These are phyloP conservation scores for Camelus dromedarius DNA, from an alignment of 2,113 vertebrate species.

Conservation along the genomic window DNA sequence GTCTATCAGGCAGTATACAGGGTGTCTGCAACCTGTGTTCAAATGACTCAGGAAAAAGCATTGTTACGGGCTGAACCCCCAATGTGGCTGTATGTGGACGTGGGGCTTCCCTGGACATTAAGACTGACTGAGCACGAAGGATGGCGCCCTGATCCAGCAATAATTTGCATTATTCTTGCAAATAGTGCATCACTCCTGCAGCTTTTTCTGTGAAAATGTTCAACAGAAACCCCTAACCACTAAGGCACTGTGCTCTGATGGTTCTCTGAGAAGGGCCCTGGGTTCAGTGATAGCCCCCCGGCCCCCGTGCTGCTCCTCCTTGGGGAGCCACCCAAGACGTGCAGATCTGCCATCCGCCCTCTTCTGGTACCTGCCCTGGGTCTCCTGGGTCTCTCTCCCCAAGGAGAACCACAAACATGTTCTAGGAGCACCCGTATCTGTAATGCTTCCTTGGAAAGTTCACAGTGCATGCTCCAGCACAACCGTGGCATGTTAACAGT, in stretches of 20 bases:
- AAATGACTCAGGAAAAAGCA: neutral
- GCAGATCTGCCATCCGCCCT: neutral
- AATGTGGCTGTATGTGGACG: neutral
- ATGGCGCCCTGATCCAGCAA: too few relatives aligned
- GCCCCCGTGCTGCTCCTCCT: neutral
- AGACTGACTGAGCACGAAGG: too few relatives aligned
- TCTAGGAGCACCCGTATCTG: neutral
- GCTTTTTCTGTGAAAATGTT: neutral
- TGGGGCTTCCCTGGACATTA: neutral
- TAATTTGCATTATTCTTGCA: neutral
- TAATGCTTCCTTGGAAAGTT: neutral
- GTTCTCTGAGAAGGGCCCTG: neutral
- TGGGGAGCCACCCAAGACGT: neutral
- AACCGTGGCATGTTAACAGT: neutral
- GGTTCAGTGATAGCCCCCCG: too few relatives aligned
- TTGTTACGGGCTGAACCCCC: neutral
- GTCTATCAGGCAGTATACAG: too few relatives aligned
- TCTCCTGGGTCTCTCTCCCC: neutral
- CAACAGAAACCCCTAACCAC: too few relatives aligned
- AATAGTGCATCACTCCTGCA: neutral
- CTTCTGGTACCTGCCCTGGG: neutral
- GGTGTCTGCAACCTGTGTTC: neutral
- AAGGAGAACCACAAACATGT: neutral
- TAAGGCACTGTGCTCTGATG: neutral
- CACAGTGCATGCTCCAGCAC: neutral